Evolutionary conservation across 92 coral and sea anemone species (phyloP).

Genomic region (Montipora capitata): DNA sequence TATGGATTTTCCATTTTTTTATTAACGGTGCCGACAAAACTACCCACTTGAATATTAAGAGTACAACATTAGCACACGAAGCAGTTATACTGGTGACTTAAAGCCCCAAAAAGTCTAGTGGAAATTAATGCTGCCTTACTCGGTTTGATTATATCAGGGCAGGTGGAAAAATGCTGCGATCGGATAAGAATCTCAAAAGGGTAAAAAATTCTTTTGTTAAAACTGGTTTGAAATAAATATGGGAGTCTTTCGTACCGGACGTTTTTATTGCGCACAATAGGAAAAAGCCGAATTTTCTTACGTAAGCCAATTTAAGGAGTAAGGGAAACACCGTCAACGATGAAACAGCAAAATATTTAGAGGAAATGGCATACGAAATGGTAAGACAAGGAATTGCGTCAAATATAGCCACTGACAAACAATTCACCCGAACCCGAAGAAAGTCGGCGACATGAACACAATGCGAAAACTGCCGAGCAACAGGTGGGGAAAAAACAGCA

Average conservation of each 20-base stretch:
- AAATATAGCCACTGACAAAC: not conserved
- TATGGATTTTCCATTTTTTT: too few species aligned
- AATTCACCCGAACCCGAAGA: not conserved
- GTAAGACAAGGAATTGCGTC: too few species aligned
- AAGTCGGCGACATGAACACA: conserved; percentile 50
- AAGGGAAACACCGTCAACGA: not conserved
- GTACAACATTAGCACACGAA: too few species aligned
- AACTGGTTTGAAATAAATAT: not conserved
- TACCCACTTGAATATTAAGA: too few species aligned
- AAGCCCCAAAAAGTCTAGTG: too few species aligned
- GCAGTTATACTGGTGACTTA: too few species aligned
- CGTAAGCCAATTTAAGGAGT: not conserved
- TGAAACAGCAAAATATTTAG: not conserved
- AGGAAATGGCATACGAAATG: not conserved
- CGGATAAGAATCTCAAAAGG: too few species aligned
- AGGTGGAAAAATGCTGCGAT: too few species aligned
- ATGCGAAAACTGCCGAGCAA: conserved; percentile 47
- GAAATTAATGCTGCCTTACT: too few species aligned
- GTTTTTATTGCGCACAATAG: conserved; percentile 1
- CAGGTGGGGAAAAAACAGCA: conserved; percentile 46
- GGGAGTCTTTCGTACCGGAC: conserved; percentile 31
- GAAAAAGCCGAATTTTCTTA: conserved; percentile 24
- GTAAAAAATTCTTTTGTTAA: too few species aligned
- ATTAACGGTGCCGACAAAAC: too few species aligned
- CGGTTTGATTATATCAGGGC: too few species aligned